Percentiles rank a stretch among this genome's conserved stretches.
Conservation (phyloP, 2,797 vertebrate species). For the Bovichtus variegatus region DNA sequence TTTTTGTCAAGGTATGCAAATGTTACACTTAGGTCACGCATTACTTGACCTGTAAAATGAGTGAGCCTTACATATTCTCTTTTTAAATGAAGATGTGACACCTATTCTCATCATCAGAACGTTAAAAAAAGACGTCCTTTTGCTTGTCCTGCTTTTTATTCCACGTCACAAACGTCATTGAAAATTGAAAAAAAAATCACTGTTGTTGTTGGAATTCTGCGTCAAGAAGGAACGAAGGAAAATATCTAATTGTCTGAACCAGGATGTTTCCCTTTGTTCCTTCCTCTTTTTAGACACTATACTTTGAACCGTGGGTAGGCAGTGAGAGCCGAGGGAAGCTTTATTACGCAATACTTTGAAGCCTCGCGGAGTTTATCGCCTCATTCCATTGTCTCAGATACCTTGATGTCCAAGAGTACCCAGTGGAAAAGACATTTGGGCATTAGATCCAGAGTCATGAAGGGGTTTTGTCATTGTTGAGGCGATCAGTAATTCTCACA, state of each 20-base stretch:
- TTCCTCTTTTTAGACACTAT: slow-evolving; percentile 31
- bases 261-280: slow-evolving; percentile 27
- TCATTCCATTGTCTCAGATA: slow-evolving; percentile 48
- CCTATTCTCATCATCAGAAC: neutral
- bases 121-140: neutral
- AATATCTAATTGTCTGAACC: slow-evolving; percentile 11
- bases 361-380: neutral
- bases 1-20: neutral
- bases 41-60: neutral
- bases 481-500: slow-evolving; percentile 7
- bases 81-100: neutral
- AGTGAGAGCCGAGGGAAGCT: neutral
- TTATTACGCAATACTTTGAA: slow-evolving; percentile 16
- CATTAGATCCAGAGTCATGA: neutral
- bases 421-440: slow-evolving; percentile 6
- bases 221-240: slow-evolving; percentile 15
- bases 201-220: neutral
- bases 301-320: too few species aligned
- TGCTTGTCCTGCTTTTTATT: neutral
- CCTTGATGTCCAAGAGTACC: neutral
- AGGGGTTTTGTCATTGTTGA: slow-evolving; percentile 8
- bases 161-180: neutral
- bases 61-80: neutral
- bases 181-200: neutral
- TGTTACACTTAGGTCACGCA: neutral